Conservation (phyloP, 2,888 invertebrate species). For the Drosophila mimetica region DNA sequence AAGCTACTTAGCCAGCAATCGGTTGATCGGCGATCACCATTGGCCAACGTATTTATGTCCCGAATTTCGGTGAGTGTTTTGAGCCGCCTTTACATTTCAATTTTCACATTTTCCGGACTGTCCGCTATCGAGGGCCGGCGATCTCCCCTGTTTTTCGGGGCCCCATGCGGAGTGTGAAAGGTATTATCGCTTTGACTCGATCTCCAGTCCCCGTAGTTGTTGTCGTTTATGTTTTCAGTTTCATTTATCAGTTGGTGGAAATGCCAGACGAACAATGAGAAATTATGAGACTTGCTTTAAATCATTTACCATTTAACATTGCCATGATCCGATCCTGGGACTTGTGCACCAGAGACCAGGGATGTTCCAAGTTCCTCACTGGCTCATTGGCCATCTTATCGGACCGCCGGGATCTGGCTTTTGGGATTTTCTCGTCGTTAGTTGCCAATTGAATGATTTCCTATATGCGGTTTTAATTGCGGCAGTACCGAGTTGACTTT, state of each 20-base stretch:
- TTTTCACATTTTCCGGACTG: conserved; percentile 37
- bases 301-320: conserved; percentile 65
- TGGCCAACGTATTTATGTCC: conserved; percentile 6
- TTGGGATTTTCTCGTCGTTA: conserved; percentile 51
- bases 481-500: conserved; percentile 44
- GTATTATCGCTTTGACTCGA: conserved; percentile 76
- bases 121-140: conserved; percentile 51
- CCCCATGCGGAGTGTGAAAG: conserved; percentile 78
- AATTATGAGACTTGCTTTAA: conserved; percentile 80
- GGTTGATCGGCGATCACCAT: conserved; percentile 36
- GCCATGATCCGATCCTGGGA: conserved; percentile 30
- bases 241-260: conserved; percentile 75
- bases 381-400: conserved; percentile 57
- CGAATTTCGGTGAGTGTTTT: conserved; percentile 5
- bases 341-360: conserved; percentile 28
- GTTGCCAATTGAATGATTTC: conserved; percentile 71
- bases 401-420: conserved; percentile 40
- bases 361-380: conserved; percentile 63
- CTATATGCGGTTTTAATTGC: conserved; percentile 80
- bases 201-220: conserved; percentile 59
- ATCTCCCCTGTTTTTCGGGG: conserved; percentile 49
- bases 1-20: conserved; percentile 45
- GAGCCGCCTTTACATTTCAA: conserved; percentile 58
- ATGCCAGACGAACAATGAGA: conserved; percentile 72
- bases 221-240: conserved; percentile 71